phyloP scores from a whole-genome alignment of 1,140 invertebrate genomes.

The Ruditapes philippinarum region DNA sequence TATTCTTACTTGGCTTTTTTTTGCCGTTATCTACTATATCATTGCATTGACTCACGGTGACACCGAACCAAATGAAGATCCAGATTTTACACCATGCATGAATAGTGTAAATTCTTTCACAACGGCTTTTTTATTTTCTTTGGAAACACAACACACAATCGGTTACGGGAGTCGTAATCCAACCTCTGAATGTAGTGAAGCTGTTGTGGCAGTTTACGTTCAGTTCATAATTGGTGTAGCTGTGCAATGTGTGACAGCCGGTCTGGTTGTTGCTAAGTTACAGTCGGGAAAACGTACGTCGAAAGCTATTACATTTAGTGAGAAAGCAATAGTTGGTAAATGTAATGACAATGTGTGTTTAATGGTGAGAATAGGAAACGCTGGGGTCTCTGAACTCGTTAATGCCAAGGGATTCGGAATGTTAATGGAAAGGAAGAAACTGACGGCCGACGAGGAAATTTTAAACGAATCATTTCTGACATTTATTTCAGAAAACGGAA shows the following conservation, averaged over 20 bases:
- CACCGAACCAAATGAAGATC: slow-evolving; percentile 85
- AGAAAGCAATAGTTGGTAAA: slow-evolving; percentile 94
- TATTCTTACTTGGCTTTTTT: slow-evolving; percentile 95
- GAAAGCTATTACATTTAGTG: slow-evolving; percentile 96
- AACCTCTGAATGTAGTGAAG: slow-evolving; percentile 97
- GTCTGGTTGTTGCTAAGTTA: slow-evolving; percentile 88
- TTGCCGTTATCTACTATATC: slow-evolving; percentile 97
- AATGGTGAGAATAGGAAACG: slow-evolving; percentile 98
- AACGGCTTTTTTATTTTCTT: slow-evolving; percentile 85
- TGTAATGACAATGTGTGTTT: slow-evolving; percentile 93
- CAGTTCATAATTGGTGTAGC: slow-evolving; percentile 98
- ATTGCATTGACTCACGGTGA: slow-evolving; percentile 97
- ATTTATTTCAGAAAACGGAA: slow-evolving; percentile 92
- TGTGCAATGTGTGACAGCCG: slow-evolving; percentile 92
- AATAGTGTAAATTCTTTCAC: slow-evolving; percentile 81
- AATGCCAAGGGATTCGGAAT: slow-evolving; percentile 94
- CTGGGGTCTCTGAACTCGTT: slow-evolving; percentile 98
- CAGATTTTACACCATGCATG: slow-evolving; percentile 79
- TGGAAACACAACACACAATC: slow-evolving; percentile 87
- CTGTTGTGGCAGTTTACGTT: slow-evolving; percentile 97
- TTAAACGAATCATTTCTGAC: slow-evolving; percentile 78
- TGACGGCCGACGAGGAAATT: slow-evolving; percentile 85
- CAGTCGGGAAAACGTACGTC: slow-evolving; percentile 95
- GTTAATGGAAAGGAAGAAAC: slow-evolving; percentile 93
- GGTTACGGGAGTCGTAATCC: slow-evolving; percentile 90